A percentile compares a stretch with the other conserved stretches of the same genome.
phyloP scores from a whole-genome alignment of 2,797 vertebrate species.

The Spondyliosoma cantharus region DNA sequence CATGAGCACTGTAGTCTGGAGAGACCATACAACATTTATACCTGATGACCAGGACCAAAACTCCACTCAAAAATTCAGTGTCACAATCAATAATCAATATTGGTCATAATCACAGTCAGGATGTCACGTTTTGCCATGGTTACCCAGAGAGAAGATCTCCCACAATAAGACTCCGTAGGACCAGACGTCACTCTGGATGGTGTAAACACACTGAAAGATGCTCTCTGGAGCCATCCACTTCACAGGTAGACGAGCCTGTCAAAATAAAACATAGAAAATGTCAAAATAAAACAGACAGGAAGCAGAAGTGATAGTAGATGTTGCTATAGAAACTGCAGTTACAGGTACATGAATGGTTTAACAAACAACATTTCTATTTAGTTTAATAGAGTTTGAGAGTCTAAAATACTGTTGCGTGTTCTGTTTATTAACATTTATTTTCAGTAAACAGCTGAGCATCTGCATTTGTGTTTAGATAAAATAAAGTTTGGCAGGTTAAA shows the following conservation, averaged over 20 bases:
- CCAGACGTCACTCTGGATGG: conserved; percentile 97
- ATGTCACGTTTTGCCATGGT: conserved; percentile 33
- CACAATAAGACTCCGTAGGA: conserved; percentile 96
- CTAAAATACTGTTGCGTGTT: no score
- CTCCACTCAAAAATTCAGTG: neutral
- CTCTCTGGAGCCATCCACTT: conserved; percentile 99
- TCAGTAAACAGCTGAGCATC: no score
- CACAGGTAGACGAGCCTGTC: conserved; percentile 93
- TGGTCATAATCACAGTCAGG: neutral
- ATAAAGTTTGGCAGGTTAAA: neutral
- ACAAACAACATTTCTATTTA: no score
- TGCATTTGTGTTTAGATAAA: neutral
- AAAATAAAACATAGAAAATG: conserved; percentile 26
- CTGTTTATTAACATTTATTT: neutral
- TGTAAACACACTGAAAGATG: conserved; percentile 97
- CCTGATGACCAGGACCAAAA: neutral
- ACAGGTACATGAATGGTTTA: no score
- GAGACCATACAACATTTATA: neutral
- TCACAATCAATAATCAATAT: neutral
- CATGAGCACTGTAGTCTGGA: neutral
- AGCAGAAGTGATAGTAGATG: neutral
- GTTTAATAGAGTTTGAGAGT: no score
- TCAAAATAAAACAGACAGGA: conserved; percentile 14
- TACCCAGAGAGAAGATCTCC: conserved; percentile 98
- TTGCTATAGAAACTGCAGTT: neutral